Evolutionary conservation across 1,140 invertebrate genomes (phyloP), one percentile per base, ranked within the genome.

Genomic region (Nasonia vitripennis): DNA sequence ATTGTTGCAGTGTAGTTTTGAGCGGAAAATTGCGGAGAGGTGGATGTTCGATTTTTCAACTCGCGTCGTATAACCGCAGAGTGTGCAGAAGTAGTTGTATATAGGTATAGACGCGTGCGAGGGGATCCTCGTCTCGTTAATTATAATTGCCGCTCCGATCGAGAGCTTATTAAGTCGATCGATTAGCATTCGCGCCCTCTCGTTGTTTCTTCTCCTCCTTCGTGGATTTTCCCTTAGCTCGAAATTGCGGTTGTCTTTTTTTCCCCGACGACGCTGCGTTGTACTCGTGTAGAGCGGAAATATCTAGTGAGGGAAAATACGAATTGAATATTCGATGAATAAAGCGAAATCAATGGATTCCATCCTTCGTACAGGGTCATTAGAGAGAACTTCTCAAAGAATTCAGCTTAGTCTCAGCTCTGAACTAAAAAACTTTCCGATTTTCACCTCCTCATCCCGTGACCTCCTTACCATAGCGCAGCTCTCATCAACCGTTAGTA

Each of bases 351-450:
- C 27, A 27, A 27, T 27, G 27, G 27, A 27, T 1, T 27, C 1
- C 27, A 27, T 1, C 27, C 27, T 55, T 55, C 51, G 51, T 55
- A 55, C 9, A 9, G 7, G 17, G 20, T 62, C 55, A 62, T 62
- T 62, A 62, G 17, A 62, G 55, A 27, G 27, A 27, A 2, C 17
- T 62, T 62, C 55, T n/a, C 27, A 27, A 27, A 27, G 27, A 27
- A 27, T 27, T 27, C 1, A 27, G 27, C 27, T 27, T 27, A 27
- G 27, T 27, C 27, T 27, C 27, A 27, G 27, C 27, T 27, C 27
- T 2, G 27, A 68, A 79, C 20, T 31, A 41, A 48, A 45, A 48
- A 81, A 81, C 11, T 81, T 81, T 70, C 41, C 31, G 70, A 51
- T 51, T 51, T 70, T 23, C 48, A 12, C 68, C 23, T 71, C 27